A percentile compares a stretch with the other conserved stretches of the same genome.
Evolutionary conservation across 2,113 vertebrate species (phyloP).

Genomic region (Guaruba guarouba): DNA sequence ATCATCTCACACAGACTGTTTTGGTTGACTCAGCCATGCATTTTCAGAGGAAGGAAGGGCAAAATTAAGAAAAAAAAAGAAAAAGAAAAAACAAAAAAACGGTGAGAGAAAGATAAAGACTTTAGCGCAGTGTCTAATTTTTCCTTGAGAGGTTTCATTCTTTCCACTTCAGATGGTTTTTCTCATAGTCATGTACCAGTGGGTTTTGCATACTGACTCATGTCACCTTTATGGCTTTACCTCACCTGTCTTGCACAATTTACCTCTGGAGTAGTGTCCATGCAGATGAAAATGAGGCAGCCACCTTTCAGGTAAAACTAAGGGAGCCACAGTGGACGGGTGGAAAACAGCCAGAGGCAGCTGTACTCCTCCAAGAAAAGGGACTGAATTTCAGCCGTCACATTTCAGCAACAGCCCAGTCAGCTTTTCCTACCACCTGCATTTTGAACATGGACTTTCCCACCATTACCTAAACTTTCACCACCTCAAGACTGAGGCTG

Average conservation of each 20-base stretch:
- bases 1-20: not conserved
- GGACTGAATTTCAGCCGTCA: not conserved
- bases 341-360: not conserved
- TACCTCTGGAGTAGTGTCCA: not conserved
- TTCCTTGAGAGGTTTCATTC: not conserved
- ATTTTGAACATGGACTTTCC: not conserved
- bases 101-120: not conserved
- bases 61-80: not conserved
- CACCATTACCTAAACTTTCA: not conserved
- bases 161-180: not conserved
- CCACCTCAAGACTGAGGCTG: not conserved
- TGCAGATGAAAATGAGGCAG: not conserved
- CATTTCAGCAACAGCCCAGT: not conserved
- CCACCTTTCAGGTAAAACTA: not conserved
- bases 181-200: not conserved
- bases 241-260: not conserved
- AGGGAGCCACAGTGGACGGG: not conserved
- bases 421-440: not conserved
- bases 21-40: not conserved
- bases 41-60: not conserved
- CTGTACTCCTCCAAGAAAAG: not conserved
- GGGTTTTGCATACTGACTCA: not conserved
- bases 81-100: not conserved
- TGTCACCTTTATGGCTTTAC: not conserved
- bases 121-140: not conserved